Base-by-base conservation (phyloP, 2,888 invertebrate species). In the Drosophila barbarae region DNA sequence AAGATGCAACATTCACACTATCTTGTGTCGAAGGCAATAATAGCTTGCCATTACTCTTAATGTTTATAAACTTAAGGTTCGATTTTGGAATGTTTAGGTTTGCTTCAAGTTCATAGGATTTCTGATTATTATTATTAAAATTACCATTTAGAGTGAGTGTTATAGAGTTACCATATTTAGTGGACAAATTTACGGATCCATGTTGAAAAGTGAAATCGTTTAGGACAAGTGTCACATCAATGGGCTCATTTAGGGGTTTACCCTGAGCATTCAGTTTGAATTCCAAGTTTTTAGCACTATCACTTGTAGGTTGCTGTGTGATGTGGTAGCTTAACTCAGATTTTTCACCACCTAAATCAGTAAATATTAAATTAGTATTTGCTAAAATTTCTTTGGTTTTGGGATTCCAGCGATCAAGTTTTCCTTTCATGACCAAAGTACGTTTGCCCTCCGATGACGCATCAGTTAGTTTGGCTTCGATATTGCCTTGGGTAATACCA, bases 61-160 rank as follows among this genome's bases (percentile, higher is more conserved):
- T 13, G 18, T 77, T 76, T 35, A 76, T 60, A 4, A 60, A 73
- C 46, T 92, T 93, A 0, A 93, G 88, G 38, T 91, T 91, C 1
- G 93, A 91, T 53, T 91, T 90, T 0, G 93, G 93, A 23, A 93
- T 85, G 21, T 91, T 90, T 0, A 93, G 9, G 5, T 90, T 90
- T 0, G 92, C 21, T 0, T 89, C 87, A 38, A 89, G 67, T 30
- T 92, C 91, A n/a, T 91, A 90, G 4, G 88, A 88, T 1, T 90
- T 87, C 26, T 76, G 84, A 2, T 88, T 34, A 44, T 90, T 84
- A 2, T 87, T 35, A 46, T 90, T 88, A 46, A 84, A 89, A 13
- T 90, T 89, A 8, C 92, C 92, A 49, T 88, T 87, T 0, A 90
- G 2, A 46, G 91, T 91, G 2, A 88, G 78, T 18, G 83, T 86